A percentile compares a stretch with the other conserved stretches of the same genome.
Evolutionary conservation across 2,888 invertebrate species (phyloP).

Genomic region (Tortricodes alternella): DNA sequence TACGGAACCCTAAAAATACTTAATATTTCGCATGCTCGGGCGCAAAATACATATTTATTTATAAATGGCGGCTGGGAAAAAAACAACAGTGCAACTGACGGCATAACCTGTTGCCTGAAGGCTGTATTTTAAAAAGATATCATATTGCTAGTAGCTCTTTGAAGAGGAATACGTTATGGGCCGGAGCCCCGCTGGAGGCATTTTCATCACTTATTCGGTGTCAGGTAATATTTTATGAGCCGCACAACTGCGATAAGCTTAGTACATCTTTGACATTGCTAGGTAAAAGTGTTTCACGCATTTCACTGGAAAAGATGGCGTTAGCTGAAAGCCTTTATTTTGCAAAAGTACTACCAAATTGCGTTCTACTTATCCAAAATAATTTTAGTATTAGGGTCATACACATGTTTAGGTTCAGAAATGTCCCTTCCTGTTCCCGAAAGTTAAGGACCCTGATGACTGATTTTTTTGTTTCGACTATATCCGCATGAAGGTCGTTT

Average conservation of each 20-base stretch:
- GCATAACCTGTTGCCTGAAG: constrained; percentile 9
- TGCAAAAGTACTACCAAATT: too few relatives aligned
- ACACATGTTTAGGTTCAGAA: too few relatives aligned
- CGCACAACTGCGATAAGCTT: background rate
- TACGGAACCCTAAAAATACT: background rate
- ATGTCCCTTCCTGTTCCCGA: too few relatives aligned
- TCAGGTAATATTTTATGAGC: constrained; percentile 4
- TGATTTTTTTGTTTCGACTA: too few relatives aligned
- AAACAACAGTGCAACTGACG: background rate
- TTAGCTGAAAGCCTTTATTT: background rate
- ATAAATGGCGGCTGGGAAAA: constrained; percentile 8
- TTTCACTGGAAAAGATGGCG: too few relatives aligned
- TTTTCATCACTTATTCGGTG: constrained; percentile 11
- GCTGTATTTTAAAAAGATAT: constrained; percentile 4
- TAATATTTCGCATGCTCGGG: background rate
- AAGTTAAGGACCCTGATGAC: too few relatives aligned
- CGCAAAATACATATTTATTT: constrained; percentile 1
- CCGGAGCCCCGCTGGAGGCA: background rate
- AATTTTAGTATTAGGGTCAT: too few relatives aligned
- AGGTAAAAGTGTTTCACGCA: background rate
- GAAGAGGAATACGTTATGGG: background rate
- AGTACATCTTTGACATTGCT: background rate
- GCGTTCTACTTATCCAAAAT: too few relatives aligned
- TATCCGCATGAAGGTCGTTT: too few relatives aligned
- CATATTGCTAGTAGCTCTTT: constrained; percentile 5